Percentiles rank a stretch among this genome's conserved stretches.
phyloP scores from a whole-genome alignment of 2,888 invertebrate genomes.

The Colletes collaris region DNA sequence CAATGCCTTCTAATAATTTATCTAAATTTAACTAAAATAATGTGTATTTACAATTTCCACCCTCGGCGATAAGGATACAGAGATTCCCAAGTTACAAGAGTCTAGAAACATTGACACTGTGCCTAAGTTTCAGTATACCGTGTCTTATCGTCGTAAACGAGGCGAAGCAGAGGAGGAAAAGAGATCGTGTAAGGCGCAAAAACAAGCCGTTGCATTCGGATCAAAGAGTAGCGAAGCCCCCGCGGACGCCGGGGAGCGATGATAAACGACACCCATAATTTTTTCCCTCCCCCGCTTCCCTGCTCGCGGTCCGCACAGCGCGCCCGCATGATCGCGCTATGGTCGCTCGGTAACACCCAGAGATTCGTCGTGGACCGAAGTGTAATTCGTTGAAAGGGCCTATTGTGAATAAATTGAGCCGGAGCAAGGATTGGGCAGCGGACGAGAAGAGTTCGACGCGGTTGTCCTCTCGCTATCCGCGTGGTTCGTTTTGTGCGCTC shows the following conservation, averaged over 20 bases:
- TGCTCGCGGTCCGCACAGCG: constrained; percentile 24
- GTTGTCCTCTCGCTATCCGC: constrained; percentile 35
- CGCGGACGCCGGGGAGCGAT: not conserved
- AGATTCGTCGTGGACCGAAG: constrained; percentile 62
- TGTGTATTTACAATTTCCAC: not conserved
- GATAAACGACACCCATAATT: constrained; percentile 44
- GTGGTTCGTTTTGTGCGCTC: constrained; percentile 58
- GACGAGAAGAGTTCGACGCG: constrained; percentile 25
- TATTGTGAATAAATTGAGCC: constrained; percentile 82
- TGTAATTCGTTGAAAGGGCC: constrained; percentile 79
- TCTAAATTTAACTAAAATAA: too few relatives aligned
- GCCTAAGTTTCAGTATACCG: not conserved
- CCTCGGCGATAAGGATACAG: not conserved
- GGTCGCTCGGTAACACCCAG: constrained; percentile 59
- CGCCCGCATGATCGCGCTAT: constrained; percentile 60
- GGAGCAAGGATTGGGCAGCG: constrained; percentile 72
- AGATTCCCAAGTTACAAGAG: not conserved
- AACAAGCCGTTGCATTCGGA: constrained; percentile 6
- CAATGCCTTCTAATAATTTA: too few relatives aligned
- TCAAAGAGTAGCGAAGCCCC: constrained; percentile 13
- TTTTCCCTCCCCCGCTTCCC: constrained; percentile 15
- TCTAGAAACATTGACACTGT: not conserved
- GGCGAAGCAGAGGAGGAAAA: not conserved
- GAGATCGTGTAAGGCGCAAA: not conserved
- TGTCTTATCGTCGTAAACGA: constrained; percentile 15